Evolutionary conservation across 2,797 vertebrate genomes (phyloP), one percentile per base, ranked within the genome.

Genomic region (Chiloscyllium punctatum): DNA sequence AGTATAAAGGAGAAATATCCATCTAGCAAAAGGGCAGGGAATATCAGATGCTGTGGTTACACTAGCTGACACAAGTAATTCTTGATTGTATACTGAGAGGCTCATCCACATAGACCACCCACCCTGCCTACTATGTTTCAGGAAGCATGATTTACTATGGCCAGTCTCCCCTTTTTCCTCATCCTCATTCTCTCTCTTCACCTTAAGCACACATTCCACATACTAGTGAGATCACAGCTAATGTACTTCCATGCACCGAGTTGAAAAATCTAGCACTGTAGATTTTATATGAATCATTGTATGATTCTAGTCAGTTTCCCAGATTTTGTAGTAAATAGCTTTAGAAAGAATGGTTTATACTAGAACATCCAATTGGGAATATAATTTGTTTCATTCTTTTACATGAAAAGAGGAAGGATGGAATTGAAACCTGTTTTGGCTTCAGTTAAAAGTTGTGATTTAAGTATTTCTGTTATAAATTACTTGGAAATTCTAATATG

Each of bases 401-500:
- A 51, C 33, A 30, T 1, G 13, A 74, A 21, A 15, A 53, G 68
- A 48, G 25, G 68, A 51, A 25, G 30, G 18, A 33, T 95, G 2
- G 11, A 94, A 30, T 69, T 48, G 27, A 74, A 33, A 18, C 6
- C 27, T 72, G 11, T 77, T 69, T 94, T 51, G n/a, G 25, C 92
- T 72, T 94, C 42, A 30, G 71, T 71, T 8, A 53, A 94, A 27
- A 71, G 42, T 48, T 72, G 37, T 48, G 27, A 95, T 74, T 66
- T 13, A 90, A 90, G 62, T n/a, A 90, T 11, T 84, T 11, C 30
- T 4, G 27, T 90, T 4, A 18, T 90, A 30, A 15, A 48, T 48
- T 51, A 37, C 25, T 72, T 94, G 68, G 42, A 51, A 27, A 74
- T 48, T 95, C 71, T 95, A 77, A 95, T 57, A 51, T 97, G 96